Evolutionary conservation across 2,113 vertebrate genomes (phyloP).

Genomic region (Oenanthe melanoleuca): DNA sequence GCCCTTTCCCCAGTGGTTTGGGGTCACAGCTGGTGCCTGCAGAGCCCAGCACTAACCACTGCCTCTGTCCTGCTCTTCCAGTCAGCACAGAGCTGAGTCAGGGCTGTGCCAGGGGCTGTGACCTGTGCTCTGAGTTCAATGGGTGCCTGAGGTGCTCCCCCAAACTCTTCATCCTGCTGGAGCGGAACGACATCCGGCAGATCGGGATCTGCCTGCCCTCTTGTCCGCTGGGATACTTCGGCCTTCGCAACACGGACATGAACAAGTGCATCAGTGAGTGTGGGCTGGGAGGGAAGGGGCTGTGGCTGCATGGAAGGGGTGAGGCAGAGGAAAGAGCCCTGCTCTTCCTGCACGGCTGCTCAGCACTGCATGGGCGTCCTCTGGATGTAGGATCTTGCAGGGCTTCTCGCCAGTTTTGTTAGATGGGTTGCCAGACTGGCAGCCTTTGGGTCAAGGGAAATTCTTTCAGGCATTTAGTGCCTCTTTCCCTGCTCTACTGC

Average conservation of each 20-base stretch:
- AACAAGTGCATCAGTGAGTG: conserved; percentile 98
- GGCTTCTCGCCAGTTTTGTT: neutral
- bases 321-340: neutral
- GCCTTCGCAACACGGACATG: conserved; percentile 93
- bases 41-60: neutral
- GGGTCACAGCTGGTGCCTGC: neutral
- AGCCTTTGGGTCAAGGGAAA: neutral
- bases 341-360: neutral
- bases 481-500: neutral
- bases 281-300: neutral
- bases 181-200: conserved; percentile 94
- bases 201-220: conserved; percentile 93
- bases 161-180: conserved; percentile 96
- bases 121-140: conserved; percentile 95
- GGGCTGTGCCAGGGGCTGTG: conserved; percentile 93
- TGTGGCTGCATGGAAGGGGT: neutral
- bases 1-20: neutral
- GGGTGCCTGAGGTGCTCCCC: conserved; percentile 95
- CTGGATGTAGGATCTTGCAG: neutral
- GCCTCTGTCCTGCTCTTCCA: conserved; percentile 62
- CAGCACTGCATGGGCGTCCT: fast-evolving
- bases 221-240: conserved; percentile 94
- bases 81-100: conserved; percentile 89
- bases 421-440: neutral
- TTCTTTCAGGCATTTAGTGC: neutral